Conservation (phyloP, 2,113 vertebrate genomes). For the Lates calcarifer region DNA sequence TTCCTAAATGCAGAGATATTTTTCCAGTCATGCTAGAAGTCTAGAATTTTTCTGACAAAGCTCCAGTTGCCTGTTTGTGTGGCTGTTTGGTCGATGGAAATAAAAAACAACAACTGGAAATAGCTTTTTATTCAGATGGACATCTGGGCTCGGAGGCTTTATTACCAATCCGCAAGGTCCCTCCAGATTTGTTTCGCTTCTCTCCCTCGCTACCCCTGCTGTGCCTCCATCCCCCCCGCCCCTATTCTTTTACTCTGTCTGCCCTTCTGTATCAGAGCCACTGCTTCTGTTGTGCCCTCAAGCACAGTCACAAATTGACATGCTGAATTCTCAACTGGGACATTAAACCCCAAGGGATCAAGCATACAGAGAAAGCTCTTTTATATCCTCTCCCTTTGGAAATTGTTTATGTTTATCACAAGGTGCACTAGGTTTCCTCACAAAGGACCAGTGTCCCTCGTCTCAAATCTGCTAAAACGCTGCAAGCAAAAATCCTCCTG, state of each 20-base stretch:
- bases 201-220: constrained; percentile 17
- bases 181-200: constrained; percentile 42
- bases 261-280: constrained; percentile 44
- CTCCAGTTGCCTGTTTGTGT: constrained; percentile 29
- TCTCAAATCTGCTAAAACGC: constrained; percentile 18
- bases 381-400: constrained; percentile 40
- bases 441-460: constrained; percentile 26
- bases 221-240: constrained; percentile 29
- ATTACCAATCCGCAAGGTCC: constrained; percentile 58
- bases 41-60: constrained; percentile 33
- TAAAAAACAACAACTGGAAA: constrained; percentile 50
- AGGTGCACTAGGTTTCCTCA: constrained; percentile 43
- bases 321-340: constrained; percentile 63
- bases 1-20: constrained; percentile 8
- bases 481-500: not conserved
- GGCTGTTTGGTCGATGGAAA: constrained; percentile 22
- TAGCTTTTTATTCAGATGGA: constrained; percentile 66
- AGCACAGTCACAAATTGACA: constrained; percentile 69
- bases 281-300: constrained; percentile 53
- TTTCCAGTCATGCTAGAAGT: not conserved
- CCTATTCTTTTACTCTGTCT: constrained; percentile 35
- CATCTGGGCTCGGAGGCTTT: constrained; percentile 61
- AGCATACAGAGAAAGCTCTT: constrained; percentile 53
- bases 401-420: constrained; percentile 58
- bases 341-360: constrained; percentile 60